These are phyloP conservation scores for Penaeus monodon DNA, from an alignment of 2,888 invertebrate genomes.

Conservation along the genomic window DNA sequence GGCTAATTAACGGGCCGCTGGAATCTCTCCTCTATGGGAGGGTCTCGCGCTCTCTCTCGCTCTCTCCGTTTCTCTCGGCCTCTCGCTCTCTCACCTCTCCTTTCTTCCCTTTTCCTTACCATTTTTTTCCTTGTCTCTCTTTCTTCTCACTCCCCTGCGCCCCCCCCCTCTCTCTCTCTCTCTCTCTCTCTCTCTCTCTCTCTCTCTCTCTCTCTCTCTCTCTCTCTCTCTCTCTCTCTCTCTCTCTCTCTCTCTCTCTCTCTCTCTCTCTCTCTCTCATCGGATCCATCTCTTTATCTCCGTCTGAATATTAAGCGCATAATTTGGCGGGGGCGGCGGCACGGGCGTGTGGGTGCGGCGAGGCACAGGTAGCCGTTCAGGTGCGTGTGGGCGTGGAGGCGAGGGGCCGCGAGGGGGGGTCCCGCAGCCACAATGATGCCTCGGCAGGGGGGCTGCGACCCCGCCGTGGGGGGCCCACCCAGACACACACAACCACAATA, in stretches of 20 bases:
- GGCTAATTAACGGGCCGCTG: conserved; percentile 41
- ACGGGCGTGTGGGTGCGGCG: conserved; percentile 41
- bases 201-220: neutral
- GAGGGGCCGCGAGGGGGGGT: conserved; percentile 40
- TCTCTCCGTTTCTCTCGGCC: neutral
- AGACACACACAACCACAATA: conserved; percentile 59
- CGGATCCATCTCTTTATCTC: neutral
- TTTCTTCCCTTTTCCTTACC: neutral
- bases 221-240: conserved; percentile 19
- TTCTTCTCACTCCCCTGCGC: too few species aligned
- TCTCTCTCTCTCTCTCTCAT: conserved; percentile 2
- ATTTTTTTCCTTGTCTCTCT: neutral
- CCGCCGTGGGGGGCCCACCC: conserved; percentile 50
- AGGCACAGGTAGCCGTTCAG: conserved; percentile 55
- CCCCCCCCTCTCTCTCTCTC: conserved; percentile 3
- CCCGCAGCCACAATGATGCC: conserved; percentile 39
- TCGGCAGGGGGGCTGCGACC: conserved; percentile 57
- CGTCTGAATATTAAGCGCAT: conserved; percentile 20
- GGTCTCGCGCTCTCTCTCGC: neutral
- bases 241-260: conserved; percentile 15
- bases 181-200: conserved; percentile 15
- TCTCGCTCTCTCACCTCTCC: neutral
- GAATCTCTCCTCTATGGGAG: neutral
- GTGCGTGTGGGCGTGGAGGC: conserved; percentile 52
- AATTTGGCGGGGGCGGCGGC: conserved; percentile 45